phyloP scores from a whole-genome alignment of 2,797 vertebrate species.

The Sebastes steindachneri region DNA sequence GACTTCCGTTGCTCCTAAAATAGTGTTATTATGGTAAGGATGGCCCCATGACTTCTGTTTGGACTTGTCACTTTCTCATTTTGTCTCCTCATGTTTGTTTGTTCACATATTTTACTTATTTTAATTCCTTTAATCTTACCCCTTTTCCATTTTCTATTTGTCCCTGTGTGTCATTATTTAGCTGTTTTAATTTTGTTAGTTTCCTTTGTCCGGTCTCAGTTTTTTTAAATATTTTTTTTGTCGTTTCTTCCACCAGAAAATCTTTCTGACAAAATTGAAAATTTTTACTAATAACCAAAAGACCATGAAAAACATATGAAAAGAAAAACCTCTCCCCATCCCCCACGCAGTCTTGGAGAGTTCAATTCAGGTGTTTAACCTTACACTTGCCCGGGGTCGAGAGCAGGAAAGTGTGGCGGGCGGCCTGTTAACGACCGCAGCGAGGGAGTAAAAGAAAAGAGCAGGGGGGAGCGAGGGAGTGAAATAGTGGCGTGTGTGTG shows the following conservation, averaged over 20 bases:
- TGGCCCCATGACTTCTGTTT: not conserved
- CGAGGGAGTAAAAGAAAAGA: constrained; percentile 39
- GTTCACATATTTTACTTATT: not conserved
- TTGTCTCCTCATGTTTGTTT: not conserved
- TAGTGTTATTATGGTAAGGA: too few species aligned
- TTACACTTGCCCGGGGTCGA: constrained; percentile 49
- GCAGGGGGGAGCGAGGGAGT: constrained; percentile 6
- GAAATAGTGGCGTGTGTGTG: not conserved
- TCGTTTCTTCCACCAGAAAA: not conserved
- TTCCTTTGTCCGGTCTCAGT: not conserved
- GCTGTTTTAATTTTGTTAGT: not conserved
- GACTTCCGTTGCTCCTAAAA: too few species aligned
- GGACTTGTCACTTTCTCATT: not conserved
- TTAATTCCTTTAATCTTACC: not conserved
- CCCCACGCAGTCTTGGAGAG: constrained; percentile 17
- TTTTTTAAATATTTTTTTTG: not conserved
- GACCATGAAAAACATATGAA: not conserved
- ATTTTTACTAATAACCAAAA: not conserved
- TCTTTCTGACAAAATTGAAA: not conserved
- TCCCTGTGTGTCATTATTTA: accelerated
- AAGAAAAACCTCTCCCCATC: not conserved
- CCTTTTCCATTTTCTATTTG: not conserved
- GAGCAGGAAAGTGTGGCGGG: constrained; percentile 34
- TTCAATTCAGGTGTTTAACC: constrained; percentile 66
- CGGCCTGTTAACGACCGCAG: constrained; percentile 53